phyloP scores from a whole-genome alignment of 1,140 invertebrate species.

The Drosophila ogumai region DNA sequence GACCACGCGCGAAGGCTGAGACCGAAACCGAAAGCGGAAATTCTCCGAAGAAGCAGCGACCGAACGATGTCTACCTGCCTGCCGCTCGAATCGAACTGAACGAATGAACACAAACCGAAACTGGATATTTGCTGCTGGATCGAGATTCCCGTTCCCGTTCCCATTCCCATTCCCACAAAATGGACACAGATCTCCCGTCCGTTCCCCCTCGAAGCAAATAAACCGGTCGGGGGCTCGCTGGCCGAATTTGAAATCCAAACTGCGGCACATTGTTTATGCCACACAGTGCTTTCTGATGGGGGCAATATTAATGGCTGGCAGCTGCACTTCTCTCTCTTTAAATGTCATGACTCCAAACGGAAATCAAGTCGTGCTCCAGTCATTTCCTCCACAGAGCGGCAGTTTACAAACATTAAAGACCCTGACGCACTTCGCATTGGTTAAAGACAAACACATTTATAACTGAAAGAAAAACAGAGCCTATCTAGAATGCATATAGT shows the following conservation, averaged over 20 bases:
- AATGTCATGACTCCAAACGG: conserved; percentile 43
- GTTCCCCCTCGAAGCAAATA: conserved; percentile 16
- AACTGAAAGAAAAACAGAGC: conserved; percentile 24
- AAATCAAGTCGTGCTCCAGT: conserved; percentile 25
- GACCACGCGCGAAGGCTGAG: conserved; percentile 45
- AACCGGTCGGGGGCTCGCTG: conserved; percentile 71
- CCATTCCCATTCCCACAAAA: conserved; percentile 55
- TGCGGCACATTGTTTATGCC: conserved; percentile 72
- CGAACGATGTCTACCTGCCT: conserved; percentile 63
- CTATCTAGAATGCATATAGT: conserved; percentile 91
- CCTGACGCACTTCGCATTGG: conserved; percentile 4
- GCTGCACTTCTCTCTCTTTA: conserved; percentile 43
- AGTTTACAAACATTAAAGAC: conserved; percentile 22
- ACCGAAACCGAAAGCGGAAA: conserved; percentile 71
- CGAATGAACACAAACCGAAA: conserved; percentile 40
- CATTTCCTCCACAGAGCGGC: conserved; percentile 47
- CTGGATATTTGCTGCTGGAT: conserved; percentile 69
- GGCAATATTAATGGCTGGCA: conserved; percentile 69
- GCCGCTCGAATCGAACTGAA: conserved; percentile 74
- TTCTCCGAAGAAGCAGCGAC: conserved; percentile 19
- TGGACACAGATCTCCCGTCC: conserved; percentile 33
- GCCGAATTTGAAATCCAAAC: conserved; percentile 66
- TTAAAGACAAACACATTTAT: conserved; percentile 71
- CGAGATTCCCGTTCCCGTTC: conserved; percentile 63
- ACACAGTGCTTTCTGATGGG: conserved; percentile 46